phyloP scores from a whole-genome alignment of 2,797 vertebrate genomes.

The Pterois miles region DNA sequence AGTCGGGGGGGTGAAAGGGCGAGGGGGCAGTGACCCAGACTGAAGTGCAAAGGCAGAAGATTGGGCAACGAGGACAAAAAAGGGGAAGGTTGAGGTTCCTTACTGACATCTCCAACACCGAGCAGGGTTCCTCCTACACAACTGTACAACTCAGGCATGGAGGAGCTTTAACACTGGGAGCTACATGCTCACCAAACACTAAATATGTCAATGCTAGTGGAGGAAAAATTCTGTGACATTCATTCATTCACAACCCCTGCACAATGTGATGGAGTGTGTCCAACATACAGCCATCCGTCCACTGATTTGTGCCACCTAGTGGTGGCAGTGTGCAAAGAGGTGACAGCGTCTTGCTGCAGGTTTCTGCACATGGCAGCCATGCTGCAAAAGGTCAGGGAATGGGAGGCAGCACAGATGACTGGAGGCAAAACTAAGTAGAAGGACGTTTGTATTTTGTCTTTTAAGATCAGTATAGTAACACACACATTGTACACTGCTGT shows the following conservation, averaged over 20 bases:
- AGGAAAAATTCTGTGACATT: neutral
- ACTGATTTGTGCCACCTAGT: constrained; percentile 44
- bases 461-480: too few relatives aligned
- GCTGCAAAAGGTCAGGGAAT: constrained; percentile 19
- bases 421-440: neutral
- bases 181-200: neutral
- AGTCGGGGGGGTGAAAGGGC: constrained; percentile 8
- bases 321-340: constrained; percentile 17
- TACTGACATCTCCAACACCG: neutral
- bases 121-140: too few relatives aligned
- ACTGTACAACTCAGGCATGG: neutral
- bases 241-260: neutral
- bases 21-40: constrained; percentile 49
- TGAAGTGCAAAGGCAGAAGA: constrained; percentile 19
- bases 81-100: neutral
- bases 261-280: neutral
- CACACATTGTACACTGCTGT: neutral
- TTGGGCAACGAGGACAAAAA: neutral
- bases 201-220: neutral
- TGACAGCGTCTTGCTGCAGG: neutral
- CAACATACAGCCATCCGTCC: neutral
- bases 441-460: neutral
- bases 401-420: neutral
- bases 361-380: constrained; percentile 22
- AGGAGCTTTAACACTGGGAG: neutral